Conservation (phyloP, 35 echinoderm and acorn worm species). For the Stichopus chloronotus region DNA sequence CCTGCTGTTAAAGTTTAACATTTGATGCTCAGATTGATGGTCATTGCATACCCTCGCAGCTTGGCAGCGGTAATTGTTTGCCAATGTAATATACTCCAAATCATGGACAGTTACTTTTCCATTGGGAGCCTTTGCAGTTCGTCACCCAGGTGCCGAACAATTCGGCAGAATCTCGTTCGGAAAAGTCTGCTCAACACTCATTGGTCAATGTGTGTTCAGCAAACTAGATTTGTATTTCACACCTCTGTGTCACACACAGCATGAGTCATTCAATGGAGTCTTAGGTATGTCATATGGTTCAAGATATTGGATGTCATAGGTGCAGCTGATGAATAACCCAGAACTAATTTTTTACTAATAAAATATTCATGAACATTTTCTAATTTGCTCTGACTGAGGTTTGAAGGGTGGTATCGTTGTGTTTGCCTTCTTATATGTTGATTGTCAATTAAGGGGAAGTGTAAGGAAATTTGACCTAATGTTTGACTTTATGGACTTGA, state of each 20-base stretch:
- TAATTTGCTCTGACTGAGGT: too few relatives aligned
- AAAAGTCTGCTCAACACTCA: background rate
- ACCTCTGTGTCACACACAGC: slow-evolving; percentile 5
- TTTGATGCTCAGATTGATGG: too few relatives aligned
- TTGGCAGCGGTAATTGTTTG: background rate
- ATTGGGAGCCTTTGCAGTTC: background rate
- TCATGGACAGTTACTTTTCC: slow-evolving; percentile 22
- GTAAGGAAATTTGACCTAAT: too few relatives aligned
- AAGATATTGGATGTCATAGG: too few relatives aligned
- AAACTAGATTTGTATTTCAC: slow-evolving; percentile 12
- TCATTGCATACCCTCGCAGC: background rate
- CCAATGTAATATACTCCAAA: background rate
- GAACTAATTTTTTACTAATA: background rate
- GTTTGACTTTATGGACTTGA: too few relatives aligned
- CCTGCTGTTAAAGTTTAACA: too few relatives aligned
- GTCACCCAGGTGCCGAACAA: background rate
- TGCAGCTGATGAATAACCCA: background rate
- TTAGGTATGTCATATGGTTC: background rate
- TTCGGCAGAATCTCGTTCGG: background rate
- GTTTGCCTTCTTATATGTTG: too few relatives aligned
- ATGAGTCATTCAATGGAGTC: background rate
- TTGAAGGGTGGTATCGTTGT: too few relatives aligned
- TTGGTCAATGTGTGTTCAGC: background rate
- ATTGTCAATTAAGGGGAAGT: too few relatives aligned
- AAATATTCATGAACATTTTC: background rate